phyloP scores from a whole-genome alignment of 2,888 invertebrate genomes.

The Esperia sulphurella region DNA sequence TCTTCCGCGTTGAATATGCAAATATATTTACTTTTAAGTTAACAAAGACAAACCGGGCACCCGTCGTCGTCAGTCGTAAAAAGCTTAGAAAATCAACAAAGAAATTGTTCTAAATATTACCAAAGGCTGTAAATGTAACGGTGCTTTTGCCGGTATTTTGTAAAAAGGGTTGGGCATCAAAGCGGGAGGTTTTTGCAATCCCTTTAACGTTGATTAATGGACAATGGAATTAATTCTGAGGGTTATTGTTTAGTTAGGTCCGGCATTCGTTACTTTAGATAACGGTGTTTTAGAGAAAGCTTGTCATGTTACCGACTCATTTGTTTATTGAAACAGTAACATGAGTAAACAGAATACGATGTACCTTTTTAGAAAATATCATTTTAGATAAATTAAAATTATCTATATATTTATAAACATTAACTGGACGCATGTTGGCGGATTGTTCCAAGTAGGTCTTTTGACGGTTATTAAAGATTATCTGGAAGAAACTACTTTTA shows the following conservation, averaged over 20 bases:
- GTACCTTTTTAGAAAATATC: no score
- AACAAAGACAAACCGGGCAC: constrained; percentile 45
- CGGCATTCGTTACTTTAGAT: constrained; percentile 12
- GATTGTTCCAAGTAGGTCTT: no score
- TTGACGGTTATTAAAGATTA: no score
- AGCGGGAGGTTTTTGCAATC: constrained; percentile 52
- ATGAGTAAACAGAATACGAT: no score
- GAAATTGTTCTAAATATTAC: constrained; percentile 60
- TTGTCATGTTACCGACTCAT: constrained; percentile 30
- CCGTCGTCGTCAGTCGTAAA: constrained; percentile 55
- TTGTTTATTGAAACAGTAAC: neutral
- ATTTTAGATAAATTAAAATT: no score
- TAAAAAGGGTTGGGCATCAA: constrained; percentile 65
- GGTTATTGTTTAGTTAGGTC: constrained; percentile 46
- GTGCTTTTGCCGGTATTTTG: constrained; percentile 30
- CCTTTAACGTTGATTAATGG: constrained; percentile 65
- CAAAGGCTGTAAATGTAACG: constrained; percentile 38
- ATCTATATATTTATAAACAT: no score
- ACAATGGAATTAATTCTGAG: constrained; percentile 62
- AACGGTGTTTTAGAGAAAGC: constrained; percentile 27
- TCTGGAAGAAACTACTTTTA: no score
- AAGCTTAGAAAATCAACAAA: constrained; percentile 60
- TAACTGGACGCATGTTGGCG: no score
- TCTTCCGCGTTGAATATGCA: constrained; percentile 63
- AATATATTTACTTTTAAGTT: constrained; percentile 49